Evolutionary conservation across 2,888 invertebrate species (phyloP).

Genomic region (Ecliptopera silaceata): DNA sequence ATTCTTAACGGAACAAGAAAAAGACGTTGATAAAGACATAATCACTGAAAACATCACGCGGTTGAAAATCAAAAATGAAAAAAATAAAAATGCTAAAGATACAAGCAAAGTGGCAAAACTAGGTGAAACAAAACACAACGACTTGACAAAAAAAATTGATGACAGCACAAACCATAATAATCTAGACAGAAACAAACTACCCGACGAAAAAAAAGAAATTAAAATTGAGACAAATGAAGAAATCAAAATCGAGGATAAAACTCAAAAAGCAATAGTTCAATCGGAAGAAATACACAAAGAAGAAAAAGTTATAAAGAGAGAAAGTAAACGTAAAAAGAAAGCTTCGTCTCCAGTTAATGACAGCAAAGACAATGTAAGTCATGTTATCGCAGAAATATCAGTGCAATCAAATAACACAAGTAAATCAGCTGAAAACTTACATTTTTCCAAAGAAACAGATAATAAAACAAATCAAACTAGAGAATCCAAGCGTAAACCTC

Average conservation of each 20-base stretch:
- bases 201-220: background rate
- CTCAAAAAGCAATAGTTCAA: background rate
- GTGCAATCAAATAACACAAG: conserved; percentile 18
- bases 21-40: conserved; percentile 59
- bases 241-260: conserved; percentile 4
- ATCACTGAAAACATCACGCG: conserved; percentile 62
- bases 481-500: conserved; percentile 20
- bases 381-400: background rate
- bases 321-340: conserved; percentile 16
- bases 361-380: background rate
- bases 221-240: conserved; percentile 10
- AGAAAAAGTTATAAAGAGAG: conserved; percentile 8
- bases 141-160: background rate
- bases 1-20: conserved; percentile 56
- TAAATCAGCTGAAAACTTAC: conserved; percentile 5
- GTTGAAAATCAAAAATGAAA: conserved; percentile 53
- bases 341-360: conserved; percentile 9
- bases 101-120: conserved; percentile 8
- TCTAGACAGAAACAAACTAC: background rate
- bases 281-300: background rate
- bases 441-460: background rate
- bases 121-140: conserved; percentile 5
- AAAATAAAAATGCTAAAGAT: conserved; percentile 44
- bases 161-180: conserved; percentile 6
- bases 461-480: conserved; percentile 10